Evolutionary conservation across 2,888 invertebrate species (phyloP), one percentile per base, ranked within the genome.

Genomic region (Rhorus exstirpatorius): DNA sequence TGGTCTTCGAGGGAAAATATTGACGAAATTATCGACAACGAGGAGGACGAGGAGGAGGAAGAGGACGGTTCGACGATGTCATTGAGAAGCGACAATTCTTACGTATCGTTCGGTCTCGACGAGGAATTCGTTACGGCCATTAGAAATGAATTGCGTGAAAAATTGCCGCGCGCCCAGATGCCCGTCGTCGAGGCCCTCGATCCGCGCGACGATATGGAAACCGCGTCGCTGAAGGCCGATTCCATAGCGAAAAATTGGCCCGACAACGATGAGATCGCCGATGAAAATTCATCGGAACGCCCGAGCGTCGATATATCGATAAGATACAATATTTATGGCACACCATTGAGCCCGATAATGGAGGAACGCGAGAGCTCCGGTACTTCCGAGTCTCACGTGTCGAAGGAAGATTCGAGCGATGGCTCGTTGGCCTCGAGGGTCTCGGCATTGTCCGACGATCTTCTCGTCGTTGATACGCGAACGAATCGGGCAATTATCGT

Each of bases 111-210:
- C 77, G 94, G 94, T 17, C 93, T 96, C 80, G 96, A 96, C 87
- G 96, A 96, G 87, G 96, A 96, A 88, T 95, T 96, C 85, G 96
- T 96, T 87, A 94, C 95, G 46, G 96, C 96, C 0, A 94, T 96
- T 79, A 93, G 96, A 80, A 96, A 96, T 87, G 96, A 96, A 90
- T 91, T 96, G 55, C 94, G 95, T 86, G 94, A 95, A 86, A 96
- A 96, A 91, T 93, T 96, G 84, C 96, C 96, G 8, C 94, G 95
- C 79, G 96, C 96, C 60, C 96, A 96, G 93, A 91, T 90, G 90
- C 85, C 90, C n/a, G 89, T 92, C 4, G 84, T 91, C 8, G 93
- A 93, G 76, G 85, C 89, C 6, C 87, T 88, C 38, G 93, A 92
- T 61, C 85, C 87, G 0, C 89, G 88, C 1, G 91, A 92, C 35